Evolutionary conservation across 2,113 vertebrate species (phyloP), one percentile per base, ranked within the genome.

Genomic region (Muntiacus muntjak): DNA sequence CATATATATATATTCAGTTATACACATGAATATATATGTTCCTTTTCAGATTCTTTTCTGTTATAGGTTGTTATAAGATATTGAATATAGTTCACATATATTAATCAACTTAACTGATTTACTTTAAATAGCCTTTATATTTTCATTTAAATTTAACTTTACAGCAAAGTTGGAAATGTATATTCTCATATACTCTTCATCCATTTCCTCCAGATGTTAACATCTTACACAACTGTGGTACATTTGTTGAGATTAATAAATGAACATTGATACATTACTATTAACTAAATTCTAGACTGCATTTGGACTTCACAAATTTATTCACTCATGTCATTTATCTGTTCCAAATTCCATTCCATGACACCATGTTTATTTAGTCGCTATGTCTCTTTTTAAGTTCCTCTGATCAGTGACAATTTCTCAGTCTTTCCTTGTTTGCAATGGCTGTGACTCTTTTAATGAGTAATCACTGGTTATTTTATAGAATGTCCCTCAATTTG

Each of bases 131-230:
- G 67, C 2, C 14, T 58, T 92, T 74, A 26, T 64, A 26, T 87
- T 97, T 95, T 90, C n/a, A 21, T 78, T 54, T 92, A 55, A 54
- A 84, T 95, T 83, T 93, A 88, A 15, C 50, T 96, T 88, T 52
- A 67, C 2, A 91, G 15, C 87, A 28, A 67, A 62, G 17, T 87
- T 89, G 17, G 55, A 90, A 86, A 90, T 52, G 67, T 5, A 52
- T 2, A 25, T 94, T 94, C 9, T 85, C 25, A 40, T n/a, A 40
- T 52, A 45, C 3, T 21, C 3, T 47, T 87, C 15, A 33, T 58
- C 23, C 9, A 58, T 10, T 87, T 81, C 83, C 25, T 12, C 5
- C 64, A 67, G 57, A 47, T 74, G 25, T 79, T 84, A 71, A 50
- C 8, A 50, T 55, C 54, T 92, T 76, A 55, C 23, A 78, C 21